Base-by-base conservation (phyloP, 2,797 vertebrate genomes). In the Parotocinclus haroldoi region DNA sequence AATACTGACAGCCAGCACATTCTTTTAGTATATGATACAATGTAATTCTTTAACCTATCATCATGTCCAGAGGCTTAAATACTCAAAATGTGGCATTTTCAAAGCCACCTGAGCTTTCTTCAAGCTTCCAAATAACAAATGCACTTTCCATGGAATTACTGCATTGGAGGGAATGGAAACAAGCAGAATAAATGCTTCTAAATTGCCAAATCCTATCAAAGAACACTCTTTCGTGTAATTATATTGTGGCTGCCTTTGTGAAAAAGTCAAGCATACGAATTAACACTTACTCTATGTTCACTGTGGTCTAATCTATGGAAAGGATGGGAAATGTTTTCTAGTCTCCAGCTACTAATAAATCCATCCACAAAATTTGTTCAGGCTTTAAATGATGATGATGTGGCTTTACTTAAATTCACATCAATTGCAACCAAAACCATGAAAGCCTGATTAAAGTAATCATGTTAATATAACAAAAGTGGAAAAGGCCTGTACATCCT, bases 401-500 rank as follows among this genome's bases (percentile, higher is more conserved):
- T 55, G 59, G 44, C 63, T 65, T 62, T 60, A 64, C 36, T 56
- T 13, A 69, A 70, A 71, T 68, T 68, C 75, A 72, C 63, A 61
- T n/a, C n/a, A n/a, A n/a, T n/a, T n/a, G 60, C 58, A 50, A 63
- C 57, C 52, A 16, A 69, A 62, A 51, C 46, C 50, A 51, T n/a
- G 54, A 50, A 74, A 67, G 66, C 66, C 63, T 78, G 71, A 78
- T 78, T 74, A 74, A 77, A 58, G 68, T 76, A 78, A 79, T 77
- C 75, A 66, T 69, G 72, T 79, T 72, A 77, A 57, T 64, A 63
- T 64, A 71, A 77, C 68, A 74, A 72, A 69, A 64, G 57, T 44
- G 69, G 69, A 72, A 72, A 58, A 76, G 63, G 73, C 58, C 63
- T 68, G 44, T 44, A 40, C 58, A 48, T 64, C 58, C 53, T 58